Evolutionary conservation across 2,797 vertebrate genomes (phyloP), one percentile per base, ranked within the genome.

Genomic region (Acipenser oxyrinchus): DNA sequence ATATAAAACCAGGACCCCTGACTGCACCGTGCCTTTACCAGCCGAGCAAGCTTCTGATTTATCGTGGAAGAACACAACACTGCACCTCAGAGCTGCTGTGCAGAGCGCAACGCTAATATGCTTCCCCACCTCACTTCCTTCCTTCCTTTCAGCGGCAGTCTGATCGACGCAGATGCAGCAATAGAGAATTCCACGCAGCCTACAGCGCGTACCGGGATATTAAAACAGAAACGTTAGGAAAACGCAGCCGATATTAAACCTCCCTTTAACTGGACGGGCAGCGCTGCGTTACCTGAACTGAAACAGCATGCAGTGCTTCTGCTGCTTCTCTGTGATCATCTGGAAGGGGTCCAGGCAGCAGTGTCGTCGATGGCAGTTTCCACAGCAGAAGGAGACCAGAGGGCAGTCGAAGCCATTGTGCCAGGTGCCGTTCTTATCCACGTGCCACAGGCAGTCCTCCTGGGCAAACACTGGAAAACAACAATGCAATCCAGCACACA

Each of bases 371-470:
- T 93, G 86, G 81, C 94, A 95, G 79, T 92, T 91, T 66, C 94
- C 94, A 15, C 94, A 95, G 86, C 94, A 95, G 82, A 93, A 94
- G 1, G 88, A 84, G 73, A 90, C 84, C 74, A 89, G 85, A 68
- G 88, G 84, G 78, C 94, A 95, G 86, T 90, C 85, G 9, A 93
- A 91, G 63, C 91, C 92, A 2, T 91, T 91, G 77, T 93, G 92
- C 92, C 91, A 95, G 50, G 91, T 91, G 73, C 91, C 92, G 7
- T 93, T 93, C 81, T 88, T 91, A 68, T 95, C 93, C 84, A 93
- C 85, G 60, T 93, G 92, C 90, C 92, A 93, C 72, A 94, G 80
- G 74, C 94, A 95, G 77, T 93, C 89, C 76, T 92, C 88, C 9
- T 89, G 81, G 10, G 84, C 92, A 55, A 80, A 82, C 61, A 82